A percentile compares a stretch with the other conserved stretches of the same genome.
Conservation (phyloP, 2,888 invertebrate species). For the Xanthia togata region DNA sequence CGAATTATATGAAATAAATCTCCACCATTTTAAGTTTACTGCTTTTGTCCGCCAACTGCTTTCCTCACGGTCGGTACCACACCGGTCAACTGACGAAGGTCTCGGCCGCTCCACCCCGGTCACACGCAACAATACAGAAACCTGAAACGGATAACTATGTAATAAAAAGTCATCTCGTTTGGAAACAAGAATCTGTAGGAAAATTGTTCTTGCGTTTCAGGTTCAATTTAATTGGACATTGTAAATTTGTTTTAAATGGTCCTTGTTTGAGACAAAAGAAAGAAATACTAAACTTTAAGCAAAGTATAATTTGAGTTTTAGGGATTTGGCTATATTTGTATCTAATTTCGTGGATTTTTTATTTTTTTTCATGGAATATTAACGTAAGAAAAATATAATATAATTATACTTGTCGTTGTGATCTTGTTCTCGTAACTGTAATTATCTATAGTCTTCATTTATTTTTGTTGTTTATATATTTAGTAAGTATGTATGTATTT, state of each 20-base stretch:
- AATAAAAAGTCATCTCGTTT: not conserved
- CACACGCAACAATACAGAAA: constrained; percentile 69
- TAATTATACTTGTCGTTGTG: no score
- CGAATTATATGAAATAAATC: not conserved
- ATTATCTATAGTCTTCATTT: no score
- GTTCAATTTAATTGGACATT: not conserved
- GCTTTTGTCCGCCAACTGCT: not conserved
- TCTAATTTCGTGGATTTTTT: not conserved
- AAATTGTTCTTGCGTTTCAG: not conserved
- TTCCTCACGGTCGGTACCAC: constrained; percentile 43
- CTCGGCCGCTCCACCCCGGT: constrained; percentile 69
- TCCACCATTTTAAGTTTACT: not conserved
- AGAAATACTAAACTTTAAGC: not conserved
- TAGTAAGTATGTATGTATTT: no score
- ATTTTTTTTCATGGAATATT: not conserved
- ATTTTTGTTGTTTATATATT: no score
- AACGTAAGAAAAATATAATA: not conserved
- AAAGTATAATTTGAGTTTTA: no score
- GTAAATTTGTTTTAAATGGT: not conserved
- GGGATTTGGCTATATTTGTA: not conserved
- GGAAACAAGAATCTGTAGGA: not conserved
- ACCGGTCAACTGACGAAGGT: constrained; percentile 71
- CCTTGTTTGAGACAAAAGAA: not conserved
- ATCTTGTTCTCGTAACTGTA: no score
- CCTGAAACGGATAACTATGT: constrained; percentile 45